These are phyloP conservation scores for Ceyx margarethae DNA, from an alignment of 2,113 vertebrate genomes.

Conservation along the genomic window DNA sequence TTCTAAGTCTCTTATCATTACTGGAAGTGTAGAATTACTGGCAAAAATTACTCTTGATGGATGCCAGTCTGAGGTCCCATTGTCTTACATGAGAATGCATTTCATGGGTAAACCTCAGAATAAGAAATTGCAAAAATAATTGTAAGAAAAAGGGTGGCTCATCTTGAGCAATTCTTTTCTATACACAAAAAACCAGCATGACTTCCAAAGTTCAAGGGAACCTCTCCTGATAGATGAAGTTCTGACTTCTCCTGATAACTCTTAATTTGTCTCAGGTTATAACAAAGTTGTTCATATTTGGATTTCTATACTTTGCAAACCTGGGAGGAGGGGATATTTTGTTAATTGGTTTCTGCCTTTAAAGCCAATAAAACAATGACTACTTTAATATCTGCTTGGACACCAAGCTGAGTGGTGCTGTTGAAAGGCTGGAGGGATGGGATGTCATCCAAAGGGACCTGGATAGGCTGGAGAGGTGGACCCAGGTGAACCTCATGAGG, in stretches of 20 bases:
- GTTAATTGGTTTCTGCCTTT: neutral
- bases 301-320: neutral
- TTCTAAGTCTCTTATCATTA: neutral
- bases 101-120: neutral
- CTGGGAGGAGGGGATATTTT: neutral
- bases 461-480: too few relatives aligned
- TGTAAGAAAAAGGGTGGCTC: neutral
- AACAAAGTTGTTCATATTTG: neutral
- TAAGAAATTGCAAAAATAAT: neutral
- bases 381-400: neutral
- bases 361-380: neutral
- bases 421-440: too few relatives aligned
- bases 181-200: neutral
- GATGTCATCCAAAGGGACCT: too few relatives aligned
- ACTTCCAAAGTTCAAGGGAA: neutral
- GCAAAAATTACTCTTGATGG: neutral
- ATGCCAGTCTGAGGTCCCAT: neutral
- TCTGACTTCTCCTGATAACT: neutral
- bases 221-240: neutral
- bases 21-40: neutral
- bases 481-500: too few relatives aligned
- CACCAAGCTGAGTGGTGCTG: too few relatives aligned
- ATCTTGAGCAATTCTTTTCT: neutral
- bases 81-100: neutral
- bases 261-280: neutral